Conservation (phyloP, 2,888 invertebrate species). For the Eupithecia inturbata region DNA sequence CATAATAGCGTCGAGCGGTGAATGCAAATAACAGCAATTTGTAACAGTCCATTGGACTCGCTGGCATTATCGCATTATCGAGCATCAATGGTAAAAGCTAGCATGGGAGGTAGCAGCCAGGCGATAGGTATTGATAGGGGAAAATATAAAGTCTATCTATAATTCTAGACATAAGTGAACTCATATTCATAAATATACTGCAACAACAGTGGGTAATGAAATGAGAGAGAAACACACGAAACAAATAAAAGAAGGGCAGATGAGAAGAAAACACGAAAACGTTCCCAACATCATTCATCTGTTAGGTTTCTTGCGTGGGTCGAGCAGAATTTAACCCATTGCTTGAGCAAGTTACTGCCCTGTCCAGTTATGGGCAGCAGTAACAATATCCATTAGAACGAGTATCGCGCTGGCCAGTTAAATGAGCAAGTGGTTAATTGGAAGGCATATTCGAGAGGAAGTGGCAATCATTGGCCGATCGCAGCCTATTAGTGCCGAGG, state of each 20-base stretch:
- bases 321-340: constrained; percentile 22
- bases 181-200: not conserved
- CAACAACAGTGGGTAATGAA: not conserved
- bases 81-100: constrained; percentile 23
- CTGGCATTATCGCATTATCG: constrained; percentile 41
- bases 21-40: constrained; percentile 42
- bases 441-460: constrained; percentile 44
- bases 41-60: constrained; percentile 32
- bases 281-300: constrained; percentile 1
- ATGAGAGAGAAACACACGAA: not conserved
- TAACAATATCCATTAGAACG: constrained; percentile 39
- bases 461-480: constrained; percentile 46
- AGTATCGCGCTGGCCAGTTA: constrained; percentile 24
- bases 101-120: constrained; percentile 7
- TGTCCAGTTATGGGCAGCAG: constrained; percentile 20
- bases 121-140: not conserved
- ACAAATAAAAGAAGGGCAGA: not conserved
- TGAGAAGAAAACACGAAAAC: constrained; percentile 7
- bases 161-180: not conserved
- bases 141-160: constrained; percentile 13
- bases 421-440: constrained; percentile 39
- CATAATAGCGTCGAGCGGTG: constrained; percentile 22
- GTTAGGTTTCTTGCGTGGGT: constrained; percentile 21
- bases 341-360: constrained; percentile 14
- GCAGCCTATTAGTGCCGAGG: constrained; percentile 44